Conservation (phyloP, 2,888 invertebrate species). For the Drosophila affinis region DNA sequence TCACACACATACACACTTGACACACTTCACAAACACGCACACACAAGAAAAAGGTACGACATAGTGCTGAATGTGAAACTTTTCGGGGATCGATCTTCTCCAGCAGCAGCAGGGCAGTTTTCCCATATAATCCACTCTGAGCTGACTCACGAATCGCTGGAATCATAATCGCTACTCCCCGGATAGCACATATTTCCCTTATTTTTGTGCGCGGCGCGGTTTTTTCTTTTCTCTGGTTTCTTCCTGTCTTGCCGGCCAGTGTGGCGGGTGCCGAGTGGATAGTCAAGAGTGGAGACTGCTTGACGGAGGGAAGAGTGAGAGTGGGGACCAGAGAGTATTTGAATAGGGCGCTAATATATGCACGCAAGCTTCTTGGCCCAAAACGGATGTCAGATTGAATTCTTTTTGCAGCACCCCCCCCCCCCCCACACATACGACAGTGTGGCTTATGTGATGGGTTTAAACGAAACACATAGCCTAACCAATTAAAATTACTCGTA, state of each 20-base stretch:
- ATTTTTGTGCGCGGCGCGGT: conserved; percentile 1
- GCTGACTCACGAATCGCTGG: neutral
- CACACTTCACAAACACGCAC: neutral
- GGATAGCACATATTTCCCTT: neutral
- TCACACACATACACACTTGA: conserved; percentile 1
- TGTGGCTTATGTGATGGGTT: too few relatives aligned
- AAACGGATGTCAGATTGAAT: conserved; percentile 66
- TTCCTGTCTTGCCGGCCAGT: conserved; percentile 40
- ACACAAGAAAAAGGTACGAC: neutral
- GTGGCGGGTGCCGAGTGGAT: neutral
- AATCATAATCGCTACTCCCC: neutral
- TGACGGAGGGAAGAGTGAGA: conserved; percentile 4
- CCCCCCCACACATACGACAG: too few relatives aligned
- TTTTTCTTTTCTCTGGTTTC: conserved; percentile 24
- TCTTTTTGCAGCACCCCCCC: neutral
- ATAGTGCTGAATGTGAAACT: neutral
- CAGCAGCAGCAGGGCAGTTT: neutral
- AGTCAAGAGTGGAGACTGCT: too few relatives aligned
- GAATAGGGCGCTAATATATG: conserved; percentile 55
- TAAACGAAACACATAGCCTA: too few relatives aligned
- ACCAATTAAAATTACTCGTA: too few relatives aligned
- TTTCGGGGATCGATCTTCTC: neutral
- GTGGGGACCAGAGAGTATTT: neutral
- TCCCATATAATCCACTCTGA: neutral
- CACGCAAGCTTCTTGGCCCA: conserved; percentile 54